Base-by-base conservation (phyloP, 1,140 invertebrate genomes). In the Lordiphosa mommai region DNA sequence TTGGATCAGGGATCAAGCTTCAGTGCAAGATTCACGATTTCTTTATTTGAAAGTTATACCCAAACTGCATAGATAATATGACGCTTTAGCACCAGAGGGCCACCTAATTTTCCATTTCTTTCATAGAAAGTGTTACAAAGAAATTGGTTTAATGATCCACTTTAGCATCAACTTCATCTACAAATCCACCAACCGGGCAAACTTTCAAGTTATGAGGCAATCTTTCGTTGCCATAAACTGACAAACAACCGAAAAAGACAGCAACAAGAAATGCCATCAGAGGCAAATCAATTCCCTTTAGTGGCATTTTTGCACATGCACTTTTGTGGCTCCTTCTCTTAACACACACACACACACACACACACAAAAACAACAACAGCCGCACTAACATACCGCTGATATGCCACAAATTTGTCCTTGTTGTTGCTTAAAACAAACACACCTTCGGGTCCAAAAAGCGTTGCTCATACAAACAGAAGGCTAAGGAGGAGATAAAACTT, bases 271-370 rank as follows among this genome's bases (percentile, higher is more conserved):
- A 43, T 23, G 20, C 36, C 13, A 23, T 29, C 17, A 43, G 17
- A 9, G 46, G 69, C 57, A 76, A 82, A 82, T 82, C 77, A 82
- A 82, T 82, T 82, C 77, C 77, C 76, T 84, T 82, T 72, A 82
- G 77, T 82, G 72, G 77, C 63, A 77, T 74, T 61, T 55, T 52
- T 27, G 30, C 48, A 41, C 48, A 58, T 80, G 73, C 56, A 71
- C 34, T 47, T 55, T n/a, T n/a, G n/a, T n/a, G n/a, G n/a, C 20
- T 14, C 2, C 4, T n/a, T n/a, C n/a, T 40, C 36, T 57, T 70
- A 71, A 61, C 58, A 51, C 56, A 53, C 27, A 27, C 55, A 20
- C 36, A 36, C 46, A 30, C 12, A 41, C 43, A 37, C 13, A 46
- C 37, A 59, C 29, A 36, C 58, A 49, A 49, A 58, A 44, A 30